Percentiles rank a stretch among this genome's conserved stretches.
phyloP scores from a whole-genome alignment of 2,113 vertebrate species.

The Galemys pyrenaicus region DNA sequence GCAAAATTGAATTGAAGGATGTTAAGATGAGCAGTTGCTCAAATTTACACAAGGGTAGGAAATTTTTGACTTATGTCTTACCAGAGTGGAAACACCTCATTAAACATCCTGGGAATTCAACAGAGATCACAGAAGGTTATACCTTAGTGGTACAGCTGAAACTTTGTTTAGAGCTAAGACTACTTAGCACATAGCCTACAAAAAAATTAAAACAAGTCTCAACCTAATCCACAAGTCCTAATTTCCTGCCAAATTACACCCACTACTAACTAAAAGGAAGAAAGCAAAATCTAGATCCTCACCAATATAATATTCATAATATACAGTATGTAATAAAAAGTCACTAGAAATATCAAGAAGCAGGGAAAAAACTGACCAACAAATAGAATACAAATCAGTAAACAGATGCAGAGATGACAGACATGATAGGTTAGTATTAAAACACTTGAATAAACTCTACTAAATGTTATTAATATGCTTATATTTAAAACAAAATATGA shows the following conservation, averaged over 20 bases:
- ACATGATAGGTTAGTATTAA: background rate
- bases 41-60: background rate
- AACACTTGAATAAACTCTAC: background rate
- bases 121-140: background rate
- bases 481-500: constrained; percentile 2
- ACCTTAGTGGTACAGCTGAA: background rate
- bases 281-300: background rate
- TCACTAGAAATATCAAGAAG: background rate
- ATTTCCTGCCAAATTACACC: background rate
- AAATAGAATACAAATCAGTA: background rate
- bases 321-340: background rate
- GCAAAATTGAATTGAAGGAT: background rate
- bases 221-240: background rate
- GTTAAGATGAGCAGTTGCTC: background rate
- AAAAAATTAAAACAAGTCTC: constrained; percentile 1
- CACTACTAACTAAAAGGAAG: background rate
- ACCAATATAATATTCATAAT: background rate
- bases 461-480: background rate
- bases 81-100: background rate
- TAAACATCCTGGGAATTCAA: background rate
- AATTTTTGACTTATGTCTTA: background rate
- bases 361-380: background rate
- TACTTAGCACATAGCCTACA: background rate
- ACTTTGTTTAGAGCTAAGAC: background rate
- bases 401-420: background rate